Evolutionary conservation across 2,797 vertebrate genomes (phyloP), one percentile per base, ranked within the genome.

Genomic region (Thripadectes ignobilis): DNA sequence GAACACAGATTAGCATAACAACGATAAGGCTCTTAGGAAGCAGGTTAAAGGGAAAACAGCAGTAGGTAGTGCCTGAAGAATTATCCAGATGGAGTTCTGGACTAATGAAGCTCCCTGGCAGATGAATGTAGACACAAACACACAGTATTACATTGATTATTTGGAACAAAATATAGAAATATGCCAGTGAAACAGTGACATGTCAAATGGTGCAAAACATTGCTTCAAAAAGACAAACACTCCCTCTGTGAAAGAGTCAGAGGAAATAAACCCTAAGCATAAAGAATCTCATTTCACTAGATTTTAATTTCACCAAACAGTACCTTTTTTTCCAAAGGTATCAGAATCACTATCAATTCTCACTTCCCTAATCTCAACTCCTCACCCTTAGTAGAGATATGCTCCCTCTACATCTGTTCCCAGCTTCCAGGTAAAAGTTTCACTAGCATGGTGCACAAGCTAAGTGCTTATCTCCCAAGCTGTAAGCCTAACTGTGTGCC

Each of bases 11-110:
- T 95, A 96, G 46, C 39, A 52, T 51, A 92, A 92, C 66, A 93
- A 93, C 2, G 0, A 23, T 88, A 88, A 96, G 75, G 71, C 63
- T 95, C 87, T 95, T 78, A 80, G 49, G 81, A 93, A 95, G 87
- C 78, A 86, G 75, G 85, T 89, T 92, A 88, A 96, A 96, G 57
- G 30, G 82, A 92, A 95, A 89, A 94, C 72, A 95, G 91, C 93
- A 85, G 89, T 83, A 93, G 87, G 45, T 41, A 87, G 43, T 38
- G 65, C 48, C 87, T 83, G 76, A 92, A 91, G 61, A 92, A 91
- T 77, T 85, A 89, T 43, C 75, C 94, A 92, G 89, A 96, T 83
- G 75, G 87, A 92, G 65, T 61, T 87, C 63, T 1, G 2, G 76
- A 77, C 82, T 94, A 94, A 92, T 52, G 82, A 93, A 93, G 63